Evolutionary conservation across 2,888 invertebrate genomes (phyloP), one percentile per base, ranked within the genome.

Genomic region (Cartodere bifasciata): DNA sequence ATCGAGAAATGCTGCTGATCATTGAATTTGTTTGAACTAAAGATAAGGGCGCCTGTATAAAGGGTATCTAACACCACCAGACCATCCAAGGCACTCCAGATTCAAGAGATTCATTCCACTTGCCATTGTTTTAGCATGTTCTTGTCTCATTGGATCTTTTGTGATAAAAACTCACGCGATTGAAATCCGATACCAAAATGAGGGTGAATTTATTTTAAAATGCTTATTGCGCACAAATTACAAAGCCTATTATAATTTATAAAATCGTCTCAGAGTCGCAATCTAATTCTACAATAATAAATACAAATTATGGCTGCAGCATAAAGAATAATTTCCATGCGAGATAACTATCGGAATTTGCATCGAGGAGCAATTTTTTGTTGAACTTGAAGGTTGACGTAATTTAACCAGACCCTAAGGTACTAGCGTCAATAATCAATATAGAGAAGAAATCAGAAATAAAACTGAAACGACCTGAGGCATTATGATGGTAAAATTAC

Each of bases 91-190:
- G n/a, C 42, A 44, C 41, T 30, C 37, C 32, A 32, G 32, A 32
- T 36, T 47, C 38, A 43, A 49, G 46, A 44, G 46, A 37, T 40
- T 45, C 40, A 39, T 41, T 32, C 45, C 48, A 45, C 51, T 49
- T 36, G 37, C 51, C 45, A 53, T 54, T 54, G 54, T 54, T 53
- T 53, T 49, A 52, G 42, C 50, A 51, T 51, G 53, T 51, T 47
- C 51, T 52, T 49, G 49, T 52, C 50, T 44, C 46, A 48, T 50
- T 48, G 38, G 47, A 50, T 51, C 49, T 49, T 49, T 46, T 42
- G 41, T 47, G 41, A 35, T 40, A 47, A 46, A 45, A 45, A 47
- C 44, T 40, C 38, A 41, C 43, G 43, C 39, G 45, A 49, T 47
- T 50, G 50, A 46, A 50, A 50, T 46, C 37, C 44, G 48, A 50